Conservation (phyloP, 2,113 vertebrate species). For the Corapipo altera region DNA sequence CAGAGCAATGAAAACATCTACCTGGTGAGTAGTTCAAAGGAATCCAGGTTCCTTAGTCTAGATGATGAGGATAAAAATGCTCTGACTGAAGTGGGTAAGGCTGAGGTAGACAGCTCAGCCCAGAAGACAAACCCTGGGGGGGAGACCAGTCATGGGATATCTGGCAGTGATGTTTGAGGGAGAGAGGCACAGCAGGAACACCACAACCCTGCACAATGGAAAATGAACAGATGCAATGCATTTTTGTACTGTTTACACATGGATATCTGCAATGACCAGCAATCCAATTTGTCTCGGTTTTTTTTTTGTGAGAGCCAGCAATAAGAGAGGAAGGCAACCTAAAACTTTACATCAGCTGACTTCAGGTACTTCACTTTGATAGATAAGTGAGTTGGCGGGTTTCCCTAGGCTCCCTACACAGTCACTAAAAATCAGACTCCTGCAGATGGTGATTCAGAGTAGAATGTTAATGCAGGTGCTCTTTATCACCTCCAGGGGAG, state of each 20-base stretch:
- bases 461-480: not conserved
- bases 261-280: not conserved
- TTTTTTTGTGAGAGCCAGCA: not conserved
- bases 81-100: not conserved
- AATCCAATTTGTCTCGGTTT: not conserved
- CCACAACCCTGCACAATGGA: accelerated
- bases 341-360: not conserved
- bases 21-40: not conserved
- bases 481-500: not conserved
- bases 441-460: slow-evolving; percentile 9
- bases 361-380: not conserved
- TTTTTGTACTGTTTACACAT: not conserved
- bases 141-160: not conserved
- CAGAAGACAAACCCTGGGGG: not conserved
- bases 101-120: not conserved
- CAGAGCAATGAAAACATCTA: not conserved
- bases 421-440: not conserved
- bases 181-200: not conserved
- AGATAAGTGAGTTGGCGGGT: not conserved
- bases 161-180: not conserved
- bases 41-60: not conserved
- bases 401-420: not conserved
- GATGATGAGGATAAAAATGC: not conserved
- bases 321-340: not conserved
- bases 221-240: not conserved